Conservation (phyloP, 1,140 invertebrate genomes). For the Sarcophaga peregrina region DNA sequence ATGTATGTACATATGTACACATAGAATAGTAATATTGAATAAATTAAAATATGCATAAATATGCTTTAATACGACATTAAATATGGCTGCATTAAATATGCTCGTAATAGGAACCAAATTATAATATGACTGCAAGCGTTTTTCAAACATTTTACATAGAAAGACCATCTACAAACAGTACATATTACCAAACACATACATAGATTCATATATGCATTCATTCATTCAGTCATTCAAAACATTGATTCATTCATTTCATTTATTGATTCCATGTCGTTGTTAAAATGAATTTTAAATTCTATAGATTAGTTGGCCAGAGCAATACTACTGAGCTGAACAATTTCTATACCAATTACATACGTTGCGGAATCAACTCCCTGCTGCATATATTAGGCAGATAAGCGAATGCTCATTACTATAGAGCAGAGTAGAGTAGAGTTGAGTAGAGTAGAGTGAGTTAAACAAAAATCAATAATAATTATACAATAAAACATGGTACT, state of each 20-base stretch:
- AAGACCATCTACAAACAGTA: too few species aligned
- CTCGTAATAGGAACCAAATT: neutral
- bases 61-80: neutral
- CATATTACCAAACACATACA: too few species aligned
- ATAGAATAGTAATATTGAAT: conserved; percentile 5
- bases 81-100: neutral
- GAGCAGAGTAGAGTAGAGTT: too few species aligned
- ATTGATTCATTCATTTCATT: neutral
- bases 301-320: neutral
- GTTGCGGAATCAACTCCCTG: neutral
- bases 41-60: neutral
- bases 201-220: too few species aligned
- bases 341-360: neutral
- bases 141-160: too few species aligned
- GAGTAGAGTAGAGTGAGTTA: neutral
- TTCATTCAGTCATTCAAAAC: neutral
- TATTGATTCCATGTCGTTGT: neutral
- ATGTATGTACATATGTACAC: too few species aligned
- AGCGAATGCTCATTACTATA: too few species aligned
- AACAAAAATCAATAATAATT: conserved; percentile 16
- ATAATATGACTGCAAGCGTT: neutral
- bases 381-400: too few species aligned
- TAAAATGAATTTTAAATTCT: neutral
- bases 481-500: neutral
- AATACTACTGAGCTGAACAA: neutral